Evolutionary conservation across 2,797 vertebrate genomes (phyloP).

Genomic region (Pangasius djambal): DNA sequence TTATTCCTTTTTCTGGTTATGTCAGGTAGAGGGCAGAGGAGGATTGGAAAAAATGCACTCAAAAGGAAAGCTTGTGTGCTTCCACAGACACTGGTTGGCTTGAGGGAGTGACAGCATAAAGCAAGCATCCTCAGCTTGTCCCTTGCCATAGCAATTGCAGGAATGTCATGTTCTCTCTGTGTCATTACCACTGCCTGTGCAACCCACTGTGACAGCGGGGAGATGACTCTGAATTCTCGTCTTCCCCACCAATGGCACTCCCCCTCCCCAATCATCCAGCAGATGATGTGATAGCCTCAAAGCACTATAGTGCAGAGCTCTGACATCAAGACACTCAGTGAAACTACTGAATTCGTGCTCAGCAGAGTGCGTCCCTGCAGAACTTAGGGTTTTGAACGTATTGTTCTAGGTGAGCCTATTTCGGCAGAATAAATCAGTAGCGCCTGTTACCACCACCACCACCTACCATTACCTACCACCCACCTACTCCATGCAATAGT

Average conservation of each 20-base stretch:
- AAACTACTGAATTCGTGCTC: constrained; percentile 43
- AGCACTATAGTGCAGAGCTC: constrained; percentile 29
- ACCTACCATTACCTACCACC: background rate
- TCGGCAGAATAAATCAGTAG: constrained; percentile 39
- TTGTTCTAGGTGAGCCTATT: constrained; percentile 34
- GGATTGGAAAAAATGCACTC: constrained; percentile 35
- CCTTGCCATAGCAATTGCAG: constrained; percentile 55
- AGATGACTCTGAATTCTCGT: constrained; percentile 58
- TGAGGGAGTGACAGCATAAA: constrained; percentile 50
- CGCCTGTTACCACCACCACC: background rate
- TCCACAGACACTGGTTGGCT: constrained; percentile 42
- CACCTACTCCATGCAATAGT: constrained; percentile 1
- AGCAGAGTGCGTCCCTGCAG: constrained; percentile 28
- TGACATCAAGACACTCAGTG: constrained; percentile 41
- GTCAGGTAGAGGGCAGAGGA: constrained; percentile 41
- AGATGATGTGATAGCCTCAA: constrained; percentile 46
- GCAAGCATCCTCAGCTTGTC: constrained; percentile 53
- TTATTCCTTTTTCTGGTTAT: constrained; percentile 45
- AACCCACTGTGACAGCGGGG: constrained; percentile 58
- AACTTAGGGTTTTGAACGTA: constrained; percentile 28
- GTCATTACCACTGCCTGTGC: constrained; percentile 53
- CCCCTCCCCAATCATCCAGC: constrained; percentile 47
- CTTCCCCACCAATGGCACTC: constrained; percentile 8
- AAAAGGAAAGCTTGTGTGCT: constrained; percentile 50
- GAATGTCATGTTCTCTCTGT: constrained; percentile 55